These are phyloP conservation scores for Danio aesculapii DNA, from an alignment of 2,797 vertebrate species.

Conservation along the genomic window DNA sequence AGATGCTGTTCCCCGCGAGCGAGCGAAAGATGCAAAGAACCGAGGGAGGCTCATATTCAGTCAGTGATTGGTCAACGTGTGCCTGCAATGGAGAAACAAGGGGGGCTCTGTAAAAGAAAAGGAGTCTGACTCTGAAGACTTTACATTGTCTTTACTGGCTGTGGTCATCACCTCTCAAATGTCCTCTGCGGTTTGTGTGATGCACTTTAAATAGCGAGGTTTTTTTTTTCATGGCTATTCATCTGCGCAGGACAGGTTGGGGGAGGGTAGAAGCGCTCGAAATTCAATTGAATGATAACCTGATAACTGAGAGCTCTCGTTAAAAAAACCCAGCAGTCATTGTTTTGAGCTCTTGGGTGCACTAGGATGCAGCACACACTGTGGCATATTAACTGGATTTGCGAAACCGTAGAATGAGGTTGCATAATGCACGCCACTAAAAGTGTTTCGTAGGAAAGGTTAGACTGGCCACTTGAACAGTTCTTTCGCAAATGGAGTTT, in stretches of 20 bases:
- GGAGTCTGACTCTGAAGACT: conserved; percentile 3
- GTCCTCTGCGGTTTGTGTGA: conserved; percentile 9
- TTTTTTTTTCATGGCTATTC: conserved; percentile 36
- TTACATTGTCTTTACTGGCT: conserved; percentile 7
- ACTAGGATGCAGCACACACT: not conserved
- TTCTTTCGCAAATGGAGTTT: conserved; percentile 10
- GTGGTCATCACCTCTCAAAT: not conserved
- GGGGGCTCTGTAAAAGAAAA: conserved; percentile 44
- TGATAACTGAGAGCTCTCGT: conserved; percentile 30
- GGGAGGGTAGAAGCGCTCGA: conserved; percentile 33
- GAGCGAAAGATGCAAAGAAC: conserved; percentile 39
- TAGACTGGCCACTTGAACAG: not conserved
- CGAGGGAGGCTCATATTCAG: conserved; percentile 64
- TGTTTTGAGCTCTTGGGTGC: not conserved
- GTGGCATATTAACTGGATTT: conserved; percentile 16
- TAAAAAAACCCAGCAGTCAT: conserved; percentile 12
- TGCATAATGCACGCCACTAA: conserved; percentile 32
- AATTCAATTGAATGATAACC: conserved; percentile 38
- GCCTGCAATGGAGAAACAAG: conserved; percentile 80
- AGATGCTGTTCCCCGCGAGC: conserved; percentile 30
- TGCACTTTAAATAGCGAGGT: conserved; percentile 41
- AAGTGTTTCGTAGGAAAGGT: conserved; percentile 12
- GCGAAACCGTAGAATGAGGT: conserved; percentile 5
- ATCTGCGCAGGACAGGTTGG: conserved; percentile 45
- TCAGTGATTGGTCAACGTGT: conserved; percentile 77